These are phyloP conservation scores for Cryptosula pallasiana DNA, from an alignment of 2,888 invertebrate species.

Conservation along the genomic window DNA sequence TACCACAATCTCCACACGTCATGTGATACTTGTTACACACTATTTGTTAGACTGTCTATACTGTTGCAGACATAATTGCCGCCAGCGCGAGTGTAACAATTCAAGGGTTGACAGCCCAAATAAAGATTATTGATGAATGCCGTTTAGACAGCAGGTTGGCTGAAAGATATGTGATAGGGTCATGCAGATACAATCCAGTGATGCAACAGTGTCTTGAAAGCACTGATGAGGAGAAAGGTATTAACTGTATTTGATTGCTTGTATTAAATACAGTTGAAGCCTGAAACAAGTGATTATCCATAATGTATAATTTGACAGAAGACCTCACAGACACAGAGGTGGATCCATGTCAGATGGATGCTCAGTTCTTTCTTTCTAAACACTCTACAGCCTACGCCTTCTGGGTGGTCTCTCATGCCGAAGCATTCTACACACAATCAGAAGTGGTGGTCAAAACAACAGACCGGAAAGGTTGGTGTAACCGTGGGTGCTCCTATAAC, in stretches of 20 bases:
- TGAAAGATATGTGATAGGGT: neutral
- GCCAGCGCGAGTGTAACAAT: neutral
- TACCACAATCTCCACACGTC: no score
- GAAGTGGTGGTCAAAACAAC: neutral
- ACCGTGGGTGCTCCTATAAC: no score
- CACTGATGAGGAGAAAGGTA: neutral
- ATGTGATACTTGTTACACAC: no score
- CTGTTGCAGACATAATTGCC: no score
- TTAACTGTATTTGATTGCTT: no score
- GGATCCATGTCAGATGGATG: neutral
- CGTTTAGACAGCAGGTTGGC: neutral
- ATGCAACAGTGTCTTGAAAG: neutral
- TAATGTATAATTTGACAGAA: no score
- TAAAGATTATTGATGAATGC: neutral
- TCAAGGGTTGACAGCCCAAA: neutral
- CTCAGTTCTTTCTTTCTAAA: neutral
- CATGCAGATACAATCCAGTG: neutral
- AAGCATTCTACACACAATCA: neutral
- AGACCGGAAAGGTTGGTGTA: neutral
- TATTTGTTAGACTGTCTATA: no score
- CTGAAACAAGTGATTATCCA: no score
- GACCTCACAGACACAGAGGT: no score
- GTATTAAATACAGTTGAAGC: no score
- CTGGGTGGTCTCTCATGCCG: slow-evolving; percentile 13
- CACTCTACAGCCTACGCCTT: neutral